A percentile compares a stretch with the other conserved stretches of the same genome.
Evolutionary conservation across 2,888 invertebrate species (phyloP).

Genomic region (Drosophila seclusa): DNA sequence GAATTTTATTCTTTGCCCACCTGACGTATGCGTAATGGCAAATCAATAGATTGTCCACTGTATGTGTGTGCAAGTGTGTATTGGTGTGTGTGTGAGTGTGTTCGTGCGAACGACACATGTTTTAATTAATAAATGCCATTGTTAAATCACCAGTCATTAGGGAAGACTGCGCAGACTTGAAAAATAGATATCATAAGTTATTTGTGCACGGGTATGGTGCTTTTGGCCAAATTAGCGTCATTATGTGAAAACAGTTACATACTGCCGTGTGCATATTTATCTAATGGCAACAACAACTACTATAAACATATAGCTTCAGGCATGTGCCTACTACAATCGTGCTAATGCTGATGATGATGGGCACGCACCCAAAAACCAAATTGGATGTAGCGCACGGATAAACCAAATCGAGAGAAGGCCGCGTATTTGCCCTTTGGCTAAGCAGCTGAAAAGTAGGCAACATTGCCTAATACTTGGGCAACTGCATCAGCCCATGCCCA

Average conservation of each 20-base stretch:
- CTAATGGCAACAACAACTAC: slow-evolving; percentile 52
- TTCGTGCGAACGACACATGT: slow-evolving; percentile 71
- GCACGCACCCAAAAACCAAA: slow-evolving; percentile 73
- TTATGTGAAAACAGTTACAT: slow-evolving; percentile 66
- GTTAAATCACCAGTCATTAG: slow-evolving; percentile 76
- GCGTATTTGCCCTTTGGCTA: slow-evolving; percentile 57
- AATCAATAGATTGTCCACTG: slow-evolving; percentile 58
- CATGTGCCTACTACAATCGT: slow-evolving; percentile 34
- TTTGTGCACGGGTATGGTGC: slow-evolving; percentile 29
- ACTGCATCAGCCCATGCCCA: slow-evolving; percentile 30
- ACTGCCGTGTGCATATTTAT: slow-evolving; percentile 51
- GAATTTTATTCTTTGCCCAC: slow-evolving; percentile 36
- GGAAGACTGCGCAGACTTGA: slow-evolving; percentile 55
- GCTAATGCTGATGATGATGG: slow-evolving; percentile 80
- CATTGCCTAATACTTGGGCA: slow-evolving; percentile 37
- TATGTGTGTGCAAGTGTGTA: slow-evolving; percentile 8
- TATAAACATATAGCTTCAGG: slow-evolving; percentile 5
- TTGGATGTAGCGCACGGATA: slow-evolving; percentile 61
- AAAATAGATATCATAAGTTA: slow-evolving; percentile 79
- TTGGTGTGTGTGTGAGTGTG: slow-evolving; percentile 29
- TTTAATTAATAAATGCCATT: slow-evolving; percentile 80
- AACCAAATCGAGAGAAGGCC: slow-evolving; percentile 59
- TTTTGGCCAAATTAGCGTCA: slow-evolving; percentile 68
- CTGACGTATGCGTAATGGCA: slow-evolving; percentile 64
- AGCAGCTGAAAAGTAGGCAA: slow-evolving; percentile 70